Evolutionary conservation across 2,888 invertebrate species (phyloP).

Genomic region (Leptinotarsa peninsularis): DNA sequence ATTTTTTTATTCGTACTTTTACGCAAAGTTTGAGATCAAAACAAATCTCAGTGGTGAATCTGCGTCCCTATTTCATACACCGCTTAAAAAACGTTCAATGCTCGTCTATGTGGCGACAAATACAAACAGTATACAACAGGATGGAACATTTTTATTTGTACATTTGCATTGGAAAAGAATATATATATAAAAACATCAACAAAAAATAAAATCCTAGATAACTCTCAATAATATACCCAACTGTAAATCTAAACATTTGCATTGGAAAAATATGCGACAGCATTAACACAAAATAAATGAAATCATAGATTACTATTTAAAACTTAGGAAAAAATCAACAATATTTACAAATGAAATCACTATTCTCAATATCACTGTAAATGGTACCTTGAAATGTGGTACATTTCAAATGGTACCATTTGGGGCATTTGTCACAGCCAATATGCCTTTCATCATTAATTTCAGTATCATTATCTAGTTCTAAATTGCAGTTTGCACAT

Average conservation of each 20-base stretch:
- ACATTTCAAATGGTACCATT: conserved; percentile 5
- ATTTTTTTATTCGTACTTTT: no score
- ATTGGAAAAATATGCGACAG: neutral
- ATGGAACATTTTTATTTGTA: neutral
- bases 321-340: conserved; percentile 3
- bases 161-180: neutral
- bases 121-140: neutral
- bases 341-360: conserved; percentile 9
- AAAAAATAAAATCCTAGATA: neutral
- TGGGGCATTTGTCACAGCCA: neutral
- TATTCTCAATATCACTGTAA: neutral
- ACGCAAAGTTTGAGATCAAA: no score
- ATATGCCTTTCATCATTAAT: neutral
- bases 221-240: neutral
- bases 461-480: neutral
- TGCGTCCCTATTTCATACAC: no score
- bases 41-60: no score
- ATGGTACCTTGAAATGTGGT: conserved; percentile 5
- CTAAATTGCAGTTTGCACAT: no score
- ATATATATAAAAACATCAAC: neutral
- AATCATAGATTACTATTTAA: neutral
- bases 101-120: no score
- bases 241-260: neutral
- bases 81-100: no score
- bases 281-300: neutral